These are phyloP conservation scores for Silvanus unidentatus DNA, from an alignment of 2,888 invertebrate species.

Conservation along the genomic window DNA sequence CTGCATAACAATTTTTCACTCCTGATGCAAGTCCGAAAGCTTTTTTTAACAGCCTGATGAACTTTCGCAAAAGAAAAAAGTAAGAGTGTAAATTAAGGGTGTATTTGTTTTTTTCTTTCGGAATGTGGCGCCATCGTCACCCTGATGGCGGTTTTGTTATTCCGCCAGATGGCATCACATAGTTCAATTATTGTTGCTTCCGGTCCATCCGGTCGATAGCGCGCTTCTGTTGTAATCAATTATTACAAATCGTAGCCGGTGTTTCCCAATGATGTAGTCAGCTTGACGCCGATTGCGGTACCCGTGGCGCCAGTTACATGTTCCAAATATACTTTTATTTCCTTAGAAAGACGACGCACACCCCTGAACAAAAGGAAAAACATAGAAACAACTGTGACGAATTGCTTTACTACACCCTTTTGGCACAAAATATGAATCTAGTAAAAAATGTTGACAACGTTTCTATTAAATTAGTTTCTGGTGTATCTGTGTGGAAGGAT, in stretches of 20 bases:
- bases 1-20: too few species aligned
- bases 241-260: conserved; percentile 20
- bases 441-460: too few species aligned
- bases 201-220: conserved; percentile 31
- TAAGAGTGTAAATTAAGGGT: too few species aligned
- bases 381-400: background rate
- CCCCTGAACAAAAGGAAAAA: too few species aligned
- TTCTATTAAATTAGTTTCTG: too few species aligned
- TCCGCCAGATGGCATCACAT: conserved; percentile 28
- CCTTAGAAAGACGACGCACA: background rate
- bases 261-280: conserved; percentile 8
- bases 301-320: conserved; percentile 8
- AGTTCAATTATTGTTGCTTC: conserved; percentile 11
- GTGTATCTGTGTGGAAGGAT: too few species aligned
- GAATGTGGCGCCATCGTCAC: conserved; percentile 18
- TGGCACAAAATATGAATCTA: too few species aligned
- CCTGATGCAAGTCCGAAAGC: too few species aligned
- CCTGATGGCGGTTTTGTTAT: conserved; percentile 2
- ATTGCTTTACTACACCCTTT: too few species aligned
- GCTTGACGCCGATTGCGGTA: conserved; percentile 22
- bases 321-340: conserved; percentile 1
- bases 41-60: too few species aligned
- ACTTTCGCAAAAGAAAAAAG: too few species aligned
- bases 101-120: too few species aligned
- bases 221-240: conserved; percentile 34